A percentile compares a stretch with the other conserved stretches of the same genome.
Conservation (phyloP, 2,888 invertebrate genomes). For the Drosophila meridionalis region DNA sequence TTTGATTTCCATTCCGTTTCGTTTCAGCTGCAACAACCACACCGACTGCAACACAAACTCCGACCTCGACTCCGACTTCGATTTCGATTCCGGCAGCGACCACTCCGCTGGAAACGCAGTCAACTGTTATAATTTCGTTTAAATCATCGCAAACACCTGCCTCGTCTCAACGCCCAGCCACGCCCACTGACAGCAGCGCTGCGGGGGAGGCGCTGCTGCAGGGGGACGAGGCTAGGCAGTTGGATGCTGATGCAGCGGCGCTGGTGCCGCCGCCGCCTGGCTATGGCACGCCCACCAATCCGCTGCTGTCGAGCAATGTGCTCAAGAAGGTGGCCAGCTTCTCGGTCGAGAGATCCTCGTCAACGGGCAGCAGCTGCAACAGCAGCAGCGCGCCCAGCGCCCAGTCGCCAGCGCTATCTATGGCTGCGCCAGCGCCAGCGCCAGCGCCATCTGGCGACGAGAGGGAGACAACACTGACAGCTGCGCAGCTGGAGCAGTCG, state of each 20-base stretch:
- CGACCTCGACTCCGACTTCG: slow-evolving; percentile 25
- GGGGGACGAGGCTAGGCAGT: slow-evolving; percentile 5
- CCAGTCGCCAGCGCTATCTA: slow-evolving; percentile 77
- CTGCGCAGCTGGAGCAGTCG: slow-evolving; percentile 48
- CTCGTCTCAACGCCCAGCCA: slow-evolving; percentile 71
- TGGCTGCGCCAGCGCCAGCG: slow-evolving; percentile 3
- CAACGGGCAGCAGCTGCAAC: slow-evolving; percentile 51
- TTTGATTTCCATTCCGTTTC: slow-evolving; percentile 50
- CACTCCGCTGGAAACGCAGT: slow-evolving; percentile 83
- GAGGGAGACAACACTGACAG: slow-evolving; percentile 59
- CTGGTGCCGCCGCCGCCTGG: slow-evolving; percentile 64
- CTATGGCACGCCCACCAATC: slow-evolving; percentile 72
- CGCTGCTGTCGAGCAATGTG: slow-evolving; percentile 88
- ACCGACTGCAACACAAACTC: not conserved
- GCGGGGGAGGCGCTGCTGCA: slow-evolving; percentile 5
- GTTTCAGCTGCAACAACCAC: slow-evolving; percentile 26
- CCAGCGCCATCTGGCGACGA: slow-evolving; percentile 37
- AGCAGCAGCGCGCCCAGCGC: slow-evolving; percentile 27
- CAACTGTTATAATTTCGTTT: slow-evolving; percentile 85
- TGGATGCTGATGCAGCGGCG: slow-evolving; percentile 46
- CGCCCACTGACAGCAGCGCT: slow-evolving; percentile 29
- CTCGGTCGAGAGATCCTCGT: slow-evolving; percentile 89
- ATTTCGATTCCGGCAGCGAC: slow-evolving; percentile 62
- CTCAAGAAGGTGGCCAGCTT: slow-evolving; percentile 94
- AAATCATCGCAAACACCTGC: slow-evolving; percentile 84